Evolutionary conservation across 2,113 vertebrate genomes (phyloP).

Genomic region (Notechis scutatus): DNA sequence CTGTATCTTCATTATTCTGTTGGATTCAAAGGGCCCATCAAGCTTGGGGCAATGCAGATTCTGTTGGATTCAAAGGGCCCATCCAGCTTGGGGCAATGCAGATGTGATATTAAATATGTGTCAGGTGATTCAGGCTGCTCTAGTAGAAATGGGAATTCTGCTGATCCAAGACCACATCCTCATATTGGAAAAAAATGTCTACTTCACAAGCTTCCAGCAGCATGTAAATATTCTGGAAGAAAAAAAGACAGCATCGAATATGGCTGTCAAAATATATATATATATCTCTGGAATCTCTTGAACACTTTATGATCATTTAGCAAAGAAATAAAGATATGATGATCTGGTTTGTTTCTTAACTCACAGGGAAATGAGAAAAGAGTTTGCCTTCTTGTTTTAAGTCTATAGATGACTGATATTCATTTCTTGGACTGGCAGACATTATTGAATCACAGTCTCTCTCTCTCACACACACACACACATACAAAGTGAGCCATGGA

Average conservation of each 20-base stretch:
- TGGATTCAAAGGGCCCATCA: neutral
- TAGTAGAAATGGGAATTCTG: neutral
- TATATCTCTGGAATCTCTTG: neutral
- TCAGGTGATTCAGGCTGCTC: neutral
- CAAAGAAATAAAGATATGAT: neutral
- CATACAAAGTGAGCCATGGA: neutral
- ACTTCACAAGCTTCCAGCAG: neutral
- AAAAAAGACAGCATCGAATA: neutral
- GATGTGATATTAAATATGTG: neutral
- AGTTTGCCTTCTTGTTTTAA: neutral
- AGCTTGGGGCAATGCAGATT: neutral
- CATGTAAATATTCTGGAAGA: neutral
- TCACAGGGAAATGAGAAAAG: neutral
- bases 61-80: neutral
- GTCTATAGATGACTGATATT: neutral
- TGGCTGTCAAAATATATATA: neutral
- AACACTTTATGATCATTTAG: neutral
- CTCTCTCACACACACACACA: no score
- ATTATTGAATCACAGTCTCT: neutral
- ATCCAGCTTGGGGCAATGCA: neutral
- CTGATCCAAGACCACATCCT: neutral
- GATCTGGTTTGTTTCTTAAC: neutral
- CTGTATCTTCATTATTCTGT: slow-evolving; percentile 2
- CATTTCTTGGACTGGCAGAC: neutral
- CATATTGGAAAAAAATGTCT: neutral